A percentile compares a stretch with the other conserved stretches of the same genome.
These are phyloP conservation scores for Thrips palmi DNA, from an alignment of 1,140 invertebrate genomes.

Conservation along the genomic window DNA sequence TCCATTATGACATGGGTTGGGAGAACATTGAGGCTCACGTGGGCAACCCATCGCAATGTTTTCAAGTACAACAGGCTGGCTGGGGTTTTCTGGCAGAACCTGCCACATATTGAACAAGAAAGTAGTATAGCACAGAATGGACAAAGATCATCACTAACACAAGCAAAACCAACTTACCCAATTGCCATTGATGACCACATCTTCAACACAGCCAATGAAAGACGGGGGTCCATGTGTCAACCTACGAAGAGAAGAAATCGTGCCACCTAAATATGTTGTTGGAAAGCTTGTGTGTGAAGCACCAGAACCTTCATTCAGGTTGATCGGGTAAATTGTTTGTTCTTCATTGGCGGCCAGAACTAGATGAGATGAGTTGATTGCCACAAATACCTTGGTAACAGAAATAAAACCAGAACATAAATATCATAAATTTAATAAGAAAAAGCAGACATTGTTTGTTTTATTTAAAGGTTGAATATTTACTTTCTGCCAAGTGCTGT, in stretches of 20 bases:
- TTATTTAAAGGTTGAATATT: constrained; percentile 9
- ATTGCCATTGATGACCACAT: constrained; percentile 68
- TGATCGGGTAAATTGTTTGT: constrained; percentile 74
- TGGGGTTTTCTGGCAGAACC: constrained; percentile 21
- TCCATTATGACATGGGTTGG: constrained; percentile 70
- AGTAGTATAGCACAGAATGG: background rate
- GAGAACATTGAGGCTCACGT: constrained; percentile 57
- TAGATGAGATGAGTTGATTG: constrained; percentile 68
- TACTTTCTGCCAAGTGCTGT: constrained; percentile 72
- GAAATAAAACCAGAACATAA: background rate
- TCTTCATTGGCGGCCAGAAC: constrained; percentile 71
- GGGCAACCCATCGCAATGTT: constrained; percentile 51
- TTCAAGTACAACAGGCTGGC: constrained; percentile 24
- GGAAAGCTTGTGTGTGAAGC: constrained; percentile 60
- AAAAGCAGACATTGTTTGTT: too few species aligned
- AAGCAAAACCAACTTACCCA: constrained; percentile 31
- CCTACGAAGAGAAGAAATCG: constrained; percentile 42
- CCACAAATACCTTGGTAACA: constrained; percentile 46
- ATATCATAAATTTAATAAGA: background rate
- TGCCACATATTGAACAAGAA: constrained; percentile 14
- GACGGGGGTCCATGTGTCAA: constrained; percentile 48
- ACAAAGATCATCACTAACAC: background rate
- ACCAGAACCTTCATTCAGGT: constrained; percentile 51
- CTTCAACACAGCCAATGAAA: constrained; percentile 82
- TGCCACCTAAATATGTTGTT: constrained; percentile 58